These are phyloP conservation scores for Habropoda laboriosa DNA, from an alignment of 1,140 invertebrate species.

Conservation along the genomic window DNA sequence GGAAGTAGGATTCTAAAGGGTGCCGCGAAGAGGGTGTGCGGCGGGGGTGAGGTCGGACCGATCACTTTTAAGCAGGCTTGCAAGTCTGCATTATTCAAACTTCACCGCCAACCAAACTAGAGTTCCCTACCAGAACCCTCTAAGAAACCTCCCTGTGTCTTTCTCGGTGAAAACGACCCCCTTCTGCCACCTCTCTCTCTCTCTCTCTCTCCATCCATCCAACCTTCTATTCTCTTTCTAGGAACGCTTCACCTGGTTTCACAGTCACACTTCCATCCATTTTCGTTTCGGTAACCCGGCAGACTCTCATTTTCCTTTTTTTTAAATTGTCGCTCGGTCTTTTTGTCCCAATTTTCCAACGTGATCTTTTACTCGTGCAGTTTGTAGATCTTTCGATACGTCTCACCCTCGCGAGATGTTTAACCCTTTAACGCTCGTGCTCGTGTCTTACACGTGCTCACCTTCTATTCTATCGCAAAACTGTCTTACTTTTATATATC, in stretches of 20 bases:
- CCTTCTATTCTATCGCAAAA: no score
- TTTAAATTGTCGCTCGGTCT: neutral
- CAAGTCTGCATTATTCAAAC: constrained; percentile 81
- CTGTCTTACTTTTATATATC: no score
- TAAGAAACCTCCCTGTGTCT: constrained; percentile 55
- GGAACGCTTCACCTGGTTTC: neutral
- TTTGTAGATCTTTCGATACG: no score
- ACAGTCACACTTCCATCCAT: constrained; percentile 34
- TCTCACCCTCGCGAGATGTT: no score
- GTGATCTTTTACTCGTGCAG: no score
- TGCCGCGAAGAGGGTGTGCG: constrained; percentile 27
- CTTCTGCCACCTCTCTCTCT: constrained; percentile 34
- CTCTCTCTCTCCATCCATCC: neutral
- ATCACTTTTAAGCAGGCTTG: constrained; percentile 80
- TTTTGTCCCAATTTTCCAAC: no score
- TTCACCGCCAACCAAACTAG: constrained; percentile 60
- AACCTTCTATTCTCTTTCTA: neutral
- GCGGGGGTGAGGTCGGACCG: constrained; percentile 61
- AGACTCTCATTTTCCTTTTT: neutral
- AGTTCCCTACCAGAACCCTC: constrained; percentile 35
- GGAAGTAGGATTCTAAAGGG: constrained; percentile 58
- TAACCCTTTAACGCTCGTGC: no score
- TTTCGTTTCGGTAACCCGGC: constrained; percentile 40
- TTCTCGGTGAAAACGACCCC: constrained; percentile 34
- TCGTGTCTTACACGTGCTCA: no score